A percentile compares a stretch with the other conserved stretches of the same genome.
Evolutionary conservation across 2,113 vertebrate species (phyloP).

Genomic region (Gopherus evgoodei): DNA sequence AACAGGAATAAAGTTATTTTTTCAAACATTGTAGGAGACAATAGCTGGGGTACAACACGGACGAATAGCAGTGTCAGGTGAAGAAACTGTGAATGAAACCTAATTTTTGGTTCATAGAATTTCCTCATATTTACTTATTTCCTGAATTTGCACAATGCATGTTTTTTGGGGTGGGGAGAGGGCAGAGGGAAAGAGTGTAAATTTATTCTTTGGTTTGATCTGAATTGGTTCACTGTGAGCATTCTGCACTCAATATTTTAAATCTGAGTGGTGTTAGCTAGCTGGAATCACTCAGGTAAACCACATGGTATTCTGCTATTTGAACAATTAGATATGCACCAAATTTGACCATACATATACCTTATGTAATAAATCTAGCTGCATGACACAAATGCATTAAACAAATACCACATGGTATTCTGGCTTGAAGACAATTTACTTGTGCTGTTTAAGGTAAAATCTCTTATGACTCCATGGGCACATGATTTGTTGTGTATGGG

Average conservation of each 20-base stretch:
- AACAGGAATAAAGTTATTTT: too few relatives aligned
- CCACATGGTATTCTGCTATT: not conserved
- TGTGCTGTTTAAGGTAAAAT: not conserved
- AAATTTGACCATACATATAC: not conserved
- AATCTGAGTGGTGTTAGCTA: not conserved
- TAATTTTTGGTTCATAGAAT: not conserved
- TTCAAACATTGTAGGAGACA: too few relatives aligned
- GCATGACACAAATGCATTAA: too few relatives aligned
- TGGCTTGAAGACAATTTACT: not conserved
- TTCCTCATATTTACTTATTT: not conserved
- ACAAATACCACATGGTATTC: not conserved
- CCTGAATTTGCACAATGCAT: not conserved
- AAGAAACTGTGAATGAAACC: not conserved
- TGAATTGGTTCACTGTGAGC: not conserved
- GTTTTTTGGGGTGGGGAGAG: not conserved
- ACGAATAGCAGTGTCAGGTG: too few relatives aligned
- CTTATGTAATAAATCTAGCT: not conserved
- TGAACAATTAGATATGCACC: not conserved
- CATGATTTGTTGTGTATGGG: rapidly evolving
- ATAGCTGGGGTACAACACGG: too few relatives aligned
- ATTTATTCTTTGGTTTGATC: not conserved
- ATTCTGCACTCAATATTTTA: not conserved
- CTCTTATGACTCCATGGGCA: not conserved
- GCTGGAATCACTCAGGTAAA: not conserved
- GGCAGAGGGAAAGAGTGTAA: not conserved